Evolutionary conservation across 2,113 vertebrate genomes (phyloP).

Genomic region (Zingel zingel): DNA sequence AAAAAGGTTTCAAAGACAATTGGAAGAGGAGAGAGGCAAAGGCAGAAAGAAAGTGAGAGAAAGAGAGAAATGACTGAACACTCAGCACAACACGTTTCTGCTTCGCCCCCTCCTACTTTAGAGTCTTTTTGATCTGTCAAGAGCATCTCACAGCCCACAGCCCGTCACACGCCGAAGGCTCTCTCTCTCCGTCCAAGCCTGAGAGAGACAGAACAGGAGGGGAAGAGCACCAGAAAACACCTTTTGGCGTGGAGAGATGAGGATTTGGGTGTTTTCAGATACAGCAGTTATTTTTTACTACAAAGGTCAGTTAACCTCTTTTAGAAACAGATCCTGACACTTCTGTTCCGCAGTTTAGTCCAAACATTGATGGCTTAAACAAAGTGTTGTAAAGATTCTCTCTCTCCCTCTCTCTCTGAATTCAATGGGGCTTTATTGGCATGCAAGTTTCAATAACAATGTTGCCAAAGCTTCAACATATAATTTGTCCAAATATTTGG

Average conservation of each 20-base stretch:
- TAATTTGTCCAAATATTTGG: no score
- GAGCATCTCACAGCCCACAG: constrained; percentile 56
- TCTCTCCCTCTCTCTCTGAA: neutral
- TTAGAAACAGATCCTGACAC: constrained; percentile 34
- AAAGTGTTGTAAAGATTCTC: neutral
- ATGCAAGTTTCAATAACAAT: no score
- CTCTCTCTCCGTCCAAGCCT: neutral
- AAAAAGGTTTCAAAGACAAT: neutral
- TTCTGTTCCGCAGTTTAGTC: constrained; percentile 5
- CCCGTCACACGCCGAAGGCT: constrained; percentile 36
- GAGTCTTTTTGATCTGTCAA: constrained; percentile 58
- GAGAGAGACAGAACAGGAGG: neutral
- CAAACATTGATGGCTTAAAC: constrained; percentile 20
- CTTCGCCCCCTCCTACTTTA: constrained; percentile 51
- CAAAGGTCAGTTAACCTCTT: constrained; percentile 17
- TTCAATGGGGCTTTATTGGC: no score
- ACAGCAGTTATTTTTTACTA: neutral
- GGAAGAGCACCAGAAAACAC: constrained; percentile 39
- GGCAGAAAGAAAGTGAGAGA: constrained; percentile 22
- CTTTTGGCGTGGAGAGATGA: constrained; percentile 45
- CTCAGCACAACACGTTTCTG: constrained; percentile 44
- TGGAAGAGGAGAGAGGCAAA: neutral
- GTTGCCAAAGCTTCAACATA: no score
- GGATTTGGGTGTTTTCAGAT: constrained; percentile 21
- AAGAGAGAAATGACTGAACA: constrained; percentile 42